phyloP scores from a whole-genome alignment of 2,888 invertebrate species.

The Pheosia tremula region DNA sequence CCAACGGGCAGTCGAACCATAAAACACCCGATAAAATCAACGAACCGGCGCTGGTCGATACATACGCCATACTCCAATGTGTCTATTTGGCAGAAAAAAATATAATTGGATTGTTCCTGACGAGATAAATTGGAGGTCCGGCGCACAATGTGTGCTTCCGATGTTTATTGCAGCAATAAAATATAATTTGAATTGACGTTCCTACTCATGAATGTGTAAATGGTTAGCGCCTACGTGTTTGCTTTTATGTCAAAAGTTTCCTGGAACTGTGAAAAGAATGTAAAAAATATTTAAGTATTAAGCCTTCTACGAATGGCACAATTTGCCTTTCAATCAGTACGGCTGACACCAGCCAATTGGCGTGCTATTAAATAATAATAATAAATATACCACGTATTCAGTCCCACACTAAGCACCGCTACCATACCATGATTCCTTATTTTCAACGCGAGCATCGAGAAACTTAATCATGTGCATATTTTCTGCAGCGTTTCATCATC shows the following conservation, averaged over 20 bases:
- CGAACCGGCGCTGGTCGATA: slow-evolving; percentile 48
- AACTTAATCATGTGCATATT: no score
- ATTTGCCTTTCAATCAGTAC: no score
- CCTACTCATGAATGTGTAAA: slow-evolving; percentile 10
- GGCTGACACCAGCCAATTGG: no score
- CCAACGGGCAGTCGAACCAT: slow-evolving; percentile 26
- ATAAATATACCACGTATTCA: no score
- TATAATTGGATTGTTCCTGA: slow-evolving; percentile 76
- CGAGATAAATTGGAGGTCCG: slow-evolving; percentile 68
- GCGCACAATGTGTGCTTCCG: slow-evolving; percentile 47
- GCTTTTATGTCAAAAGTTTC: background rate
- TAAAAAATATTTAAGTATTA: no score
- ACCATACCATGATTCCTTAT: no score
- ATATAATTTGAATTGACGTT: slow-evolving; percentile 33
- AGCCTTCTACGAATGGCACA: no score
- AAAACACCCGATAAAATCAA: slow-evolving; percentile 44
- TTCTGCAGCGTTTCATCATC: no score
- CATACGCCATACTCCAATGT: slow-evolving; percentile 50
- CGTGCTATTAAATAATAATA: no score
- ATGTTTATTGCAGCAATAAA: slow-evolving; percentile 56
- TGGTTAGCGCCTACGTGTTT: slow-evolving; percentile 7
- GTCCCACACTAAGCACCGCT: no score
- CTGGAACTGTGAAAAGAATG: no score
- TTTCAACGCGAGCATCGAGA: no score
- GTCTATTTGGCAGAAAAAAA: slow-evolving; percentile 71